Evolutionary conservation across 2,888 invertebrate genomes (phyloP).

Genomic region (Hydrotaea cyrtoneurina): DNA sequence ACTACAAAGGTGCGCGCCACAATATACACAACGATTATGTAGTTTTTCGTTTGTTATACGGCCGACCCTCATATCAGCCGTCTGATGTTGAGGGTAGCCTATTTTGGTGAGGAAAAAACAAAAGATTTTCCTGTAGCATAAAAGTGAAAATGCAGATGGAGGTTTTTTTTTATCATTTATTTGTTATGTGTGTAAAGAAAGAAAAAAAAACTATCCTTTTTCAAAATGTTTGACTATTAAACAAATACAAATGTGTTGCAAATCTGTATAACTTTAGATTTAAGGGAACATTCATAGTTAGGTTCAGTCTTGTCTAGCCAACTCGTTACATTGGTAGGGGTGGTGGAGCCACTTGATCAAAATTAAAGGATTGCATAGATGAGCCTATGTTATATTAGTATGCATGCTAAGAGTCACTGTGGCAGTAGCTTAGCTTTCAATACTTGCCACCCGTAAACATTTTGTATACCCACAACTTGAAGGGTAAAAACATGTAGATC

Average conservation of each 20-base stretch:
- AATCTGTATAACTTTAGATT: slow-evolving; percentile 36
- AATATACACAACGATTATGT: slow-evolving; percentile 54
- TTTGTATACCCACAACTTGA: too few species aligned
- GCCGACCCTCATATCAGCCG: not conserved
- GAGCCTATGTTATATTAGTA: too few species aligned
- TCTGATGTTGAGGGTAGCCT: not conserved
- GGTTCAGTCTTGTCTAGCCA: slow-evolving; percentile 48
- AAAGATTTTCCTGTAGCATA: not conserved
- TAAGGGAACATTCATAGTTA: slow-evolving; percentile 33
- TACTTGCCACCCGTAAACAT: too few species aligned
- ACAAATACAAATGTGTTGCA: slow-evolving; percentile 9
- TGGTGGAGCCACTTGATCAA: not conserved
- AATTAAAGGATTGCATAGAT: slow-evolving; percentile 17
- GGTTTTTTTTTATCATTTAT: slow-evolving; percentile 1
- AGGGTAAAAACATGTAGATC: too few species aligned
- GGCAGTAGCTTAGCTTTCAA: not conserved
- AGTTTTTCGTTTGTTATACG: not conserved
- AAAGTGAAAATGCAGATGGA: not conserved
- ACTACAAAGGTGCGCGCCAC: slow-evolving; percentile 61
- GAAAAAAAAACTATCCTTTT: not conserved
- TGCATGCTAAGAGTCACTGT: not conserved
- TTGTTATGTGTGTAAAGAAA: slow-evolving; percentile 16
- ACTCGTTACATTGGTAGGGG: not conserved
- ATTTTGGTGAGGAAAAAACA: too few species aligned
- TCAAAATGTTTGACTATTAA: slow-evolving; percentile 2